These are phyloP conservation scores for Tragelaphus eurycerus DNA, from an alignment of 2,797 vertebrate species.

Conservation along the genomic window DNA sequence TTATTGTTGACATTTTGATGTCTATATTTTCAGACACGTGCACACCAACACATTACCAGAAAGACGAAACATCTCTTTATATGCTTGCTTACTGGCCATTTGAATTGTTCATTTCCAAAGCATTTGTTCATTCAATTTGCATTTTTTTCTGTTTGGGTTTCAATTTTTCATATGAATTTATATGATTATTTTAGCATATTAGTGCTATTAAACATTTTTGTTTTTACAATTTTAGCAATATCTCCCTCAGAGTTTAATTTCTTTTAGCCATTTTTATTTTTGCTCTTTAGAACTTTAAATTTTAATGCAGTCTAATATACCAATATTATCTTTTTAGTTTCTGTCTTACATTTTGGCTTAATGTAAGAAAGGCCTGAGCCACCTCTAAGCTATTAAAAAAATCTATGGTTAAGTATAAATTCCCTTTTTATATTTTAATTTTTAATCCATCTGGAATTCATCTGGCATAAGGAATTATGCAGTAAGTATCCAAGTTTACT, in stretches of 20 bases:
- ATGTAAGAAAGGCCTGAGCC: slow-evolving; percentile 14
- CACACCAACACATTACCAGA: too few species aligned
- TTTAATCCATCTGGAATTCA: slow-evolving; percentile 68
- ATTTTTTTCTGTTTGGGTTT: slow-evolving; percentile 10
- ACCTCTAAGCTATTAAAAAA: neutral
- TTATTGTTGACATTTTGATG: neutral
- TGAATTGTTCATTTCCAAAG: slow-evolving; percentile 16
- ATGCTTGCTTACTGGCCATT: neutral
- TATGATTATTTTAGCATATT: neutral
- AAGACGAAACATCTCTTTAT: neutral
- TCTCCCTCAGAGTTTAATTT: slow-evolving; percentile 57
- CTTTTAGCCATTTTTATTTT: neutral
- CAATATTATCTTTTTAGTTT: slow-evolving; percentile 56
- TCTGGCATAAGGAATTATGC: slow-evolving; percentile 56
- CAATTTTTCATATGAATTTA: neutral
- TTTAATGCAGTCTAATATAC: slow-evolving; percentile 58
- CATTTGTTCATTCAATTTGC: neutral
- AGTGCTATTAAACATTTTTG: slow-evolving; percentile 5
- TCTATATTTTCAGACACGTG: neutral
- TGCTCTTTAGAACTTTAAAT: slow-evolving; percentile 47
- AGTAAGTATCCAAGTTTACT: slow-evolving; percentile 51
- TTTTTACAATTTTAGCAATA: slow-evolving; percentile 35
- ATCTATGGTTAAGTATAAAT: neutral
- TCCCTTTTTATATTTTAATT: slow-evolving; percentile 54
- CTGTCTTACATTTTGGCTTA: slow-evolving; percentile 35